A percentile compares a stretch with the other conserved stretches of the same genome.
phyloP scores from a whole-genome alignment of 2,113 vertebrate species.

The Anser cygnoides region DNA sequence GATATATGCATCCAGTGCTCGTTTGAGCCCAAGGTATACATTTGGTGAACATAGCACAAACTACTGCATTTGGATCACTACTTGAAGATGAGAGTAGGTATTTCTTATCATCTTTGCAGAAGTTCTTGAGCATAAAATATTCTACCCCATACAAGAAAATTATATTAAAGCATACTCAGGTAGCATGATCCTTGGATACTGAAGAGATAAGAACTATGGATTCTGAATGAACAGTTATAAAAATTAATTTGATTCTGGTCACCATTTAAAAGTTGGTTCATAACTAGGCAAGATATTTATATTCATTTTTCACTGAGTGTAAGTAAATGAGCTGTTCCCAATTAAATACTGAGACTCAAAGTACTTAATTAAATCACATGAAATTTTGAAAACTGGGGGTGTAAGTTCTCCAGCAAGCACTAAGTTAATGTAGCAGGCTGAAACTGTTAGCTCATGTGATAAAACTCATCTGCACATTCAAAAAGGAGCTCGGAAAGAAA shows the following conservation, averaged over 20 bases:
- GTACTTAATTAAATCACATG: background rate
- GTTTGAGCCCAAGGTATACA: background rate
- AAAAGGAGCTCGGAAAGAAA: background rate
- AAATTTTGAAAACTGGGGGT: background rate
- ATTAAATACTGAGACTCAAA: background rate
- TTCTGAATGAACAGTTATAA: background rate
- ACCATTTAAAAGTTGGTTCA: background rate
- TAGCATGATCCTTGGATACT: background rate
- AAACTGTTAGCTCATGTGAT: background rate
- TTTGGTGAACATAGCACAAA: background rate
- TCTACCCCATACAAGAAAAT: conserved; percentile 7
- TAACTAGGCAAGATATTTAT: background rate
- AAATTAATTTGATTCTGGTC: background rate
- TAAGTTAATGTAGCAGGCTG: background rate
- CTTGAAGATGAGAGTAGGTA: background rate
- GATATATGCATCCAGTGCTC: rapidly evolving
- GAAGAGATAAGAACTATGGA: background rate
- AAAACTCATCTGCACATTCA: background rate
- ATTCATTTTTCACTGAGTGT: background rate
- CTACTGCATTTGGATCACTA: background rate
- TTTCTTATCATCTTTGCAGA: background rate
- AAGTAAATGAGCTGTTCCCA: background rate
- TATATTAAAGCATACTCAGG: conserved; percentile 7
- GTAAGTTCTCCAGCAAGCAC: background rate
- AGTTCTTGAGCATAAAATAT: conserved; percentile 32